Conservation (phyloP, 2,113 vertebrate species). For the Abramis brama region DNA sequence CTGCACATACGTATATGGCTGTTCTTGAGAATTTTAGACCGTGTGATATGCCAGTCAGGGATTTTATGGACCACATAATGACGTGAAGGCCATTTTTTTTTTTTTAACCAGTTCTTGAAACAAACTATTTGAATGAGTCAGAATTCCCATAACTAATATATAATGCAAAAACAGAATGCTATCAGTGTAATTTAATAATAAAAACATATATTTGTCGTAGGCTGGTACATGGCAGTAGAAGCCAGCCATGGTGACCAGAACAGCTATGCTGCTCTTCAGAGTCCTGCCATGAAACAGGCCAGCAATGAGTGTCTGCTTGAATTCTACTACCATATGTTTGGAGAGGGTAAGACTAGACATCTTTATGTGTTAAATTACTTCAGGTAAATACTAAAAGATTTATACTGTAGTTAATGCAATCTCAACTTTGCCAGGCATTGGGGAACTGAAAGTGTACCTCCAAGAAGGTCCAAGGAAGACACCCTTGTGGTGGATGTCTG, state of each 20-base stretch:
- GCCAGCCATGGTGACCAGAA: slow-evolving; percentile 52
- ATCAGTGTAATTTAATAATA: background rate
- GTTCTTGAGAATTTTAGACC: background rate
- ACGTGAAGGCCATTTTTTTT: background rate
- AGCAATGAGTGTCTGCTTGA: slow-evolving; percentile 68
- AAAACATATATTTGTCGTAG: slow-evolving; percentile 46
- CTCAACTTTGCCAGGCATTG: slow-evolving; percentile 55
- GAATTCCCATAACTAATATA: background rate
- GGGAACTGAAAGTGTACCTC: slow-evolving; percentile 67
- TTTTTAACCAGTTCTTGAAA: background rate
- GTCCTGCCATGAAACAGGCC: slow-evolving; percentile 69
- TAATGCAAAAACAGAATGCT: slow-evolving; percentile 3
- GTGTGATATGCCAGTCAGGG: background rate
- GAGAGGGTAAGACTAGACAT: slow-evolving; percentile 64
- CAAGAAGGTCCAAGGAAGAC: slow-evolving; percentile 64
- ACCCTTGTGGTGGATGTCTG: slow-evolving; percentile 68
- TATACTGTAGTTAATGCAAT: background rate
- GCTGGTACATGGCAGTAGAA: slow-evolving; percentile 75
- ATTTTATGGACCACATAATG: background rate
- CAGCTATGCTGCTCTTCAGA: slow-evolving; percentile 69
- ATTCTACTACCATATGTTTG: slow-evolving; percentile 75
- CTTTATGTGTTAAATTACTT: background rate
- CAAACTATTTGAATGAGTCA: background rate
- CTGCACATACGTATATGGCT: background rate
- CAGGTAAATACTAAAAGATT: background rate